Conservation (phyloP, 2,113 vertebrate genomes). For the Rhinopomastus cyanomelas region DNA sequence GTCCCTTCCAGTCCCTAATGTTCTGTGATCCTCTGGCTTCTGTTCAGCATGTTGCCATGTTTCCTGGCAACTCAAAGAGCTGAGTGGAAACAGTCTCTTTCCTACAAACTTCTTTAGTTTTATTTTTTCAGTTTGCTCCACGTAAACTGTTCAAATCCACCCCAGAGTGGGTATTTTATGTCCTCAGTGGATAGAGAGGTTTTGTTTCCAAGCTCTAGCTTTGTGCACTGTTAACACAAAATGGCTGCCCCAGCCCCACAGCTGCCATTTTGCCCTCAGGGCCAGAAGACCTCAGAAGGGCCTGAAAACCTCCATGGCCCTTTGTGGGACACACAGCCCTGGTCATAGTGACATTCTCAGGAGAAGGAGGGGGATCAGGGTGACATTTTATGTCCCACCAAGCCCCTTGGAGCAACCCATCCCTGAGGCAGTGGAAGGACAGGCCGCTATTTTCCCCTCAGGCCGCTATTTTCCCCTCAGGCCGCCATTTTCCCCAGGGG, state of each 20-base stretch:
- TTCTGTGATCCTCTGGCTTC: background rate
- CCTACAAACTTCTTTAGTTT: background rate
- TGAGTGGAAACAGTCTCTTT: background rate
- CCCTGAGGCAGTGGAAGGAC: accelerated
- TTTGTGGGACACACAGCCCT: accelerated
- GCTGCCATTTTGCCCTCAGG: background rate
- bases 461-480: background rate
- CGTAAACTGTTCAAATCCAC: no score
- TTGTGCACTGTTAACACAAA: background rate
- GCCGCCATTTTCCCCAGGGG: background rate
- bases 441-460: no score
- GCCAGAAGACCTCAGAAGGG: background rate
- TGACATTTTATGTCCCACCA: accelerated
- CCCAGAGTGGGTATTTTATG: background rate
- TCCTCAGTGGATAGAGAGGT: background rate
- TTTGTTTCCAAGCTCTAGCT: background rate
- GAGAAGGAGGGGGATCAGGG: background rate
- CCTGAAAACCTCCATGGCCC: accelerated
- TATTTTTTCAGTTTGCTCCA: background rate
- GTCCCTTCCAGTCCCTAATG: no score
- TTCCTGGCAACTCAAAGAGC: background rate
- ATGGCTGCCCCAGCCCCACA: accelerated
- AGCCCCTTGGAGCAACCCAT: background rate
- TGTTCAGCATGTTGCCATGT: background rate
- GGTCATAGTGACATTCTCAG: accelerated